phyloP scores from a whole-genome alignment of 2,113 vertebrate species.

The Microcebus jonahi region DNA sequence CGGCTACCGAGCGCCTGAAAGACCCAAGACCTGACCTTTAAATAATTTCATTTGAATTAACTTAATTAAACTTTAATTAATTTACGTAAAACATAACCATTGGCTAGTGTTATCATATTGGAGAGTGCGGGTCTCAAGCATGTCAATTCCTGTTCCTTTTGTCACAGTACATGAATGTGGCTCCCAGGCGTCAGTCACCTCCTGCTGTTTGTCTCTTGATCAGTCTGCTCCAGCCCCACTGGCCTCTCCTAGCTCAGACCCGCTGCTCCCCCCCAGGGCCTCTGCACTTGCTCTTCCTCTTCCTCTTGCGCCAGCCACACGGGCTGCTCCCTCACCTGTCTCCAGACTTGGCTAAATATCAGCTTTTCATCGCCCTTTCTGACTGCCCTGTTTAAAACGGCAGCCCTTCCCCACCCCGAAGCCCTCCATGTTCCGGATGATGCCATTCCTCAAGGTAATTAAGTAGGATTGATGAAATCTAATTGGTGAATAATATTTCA shows the following conservation, averaged over 20 bases:
- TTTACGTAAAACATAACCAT: background rate
- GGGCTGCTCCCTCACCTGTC: no score
- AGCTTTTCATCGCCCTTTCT: background rate
- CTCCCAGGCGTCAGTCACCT: no score
- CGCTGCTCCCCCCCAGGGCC: background rate
- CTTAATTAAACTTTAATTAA: background rate
- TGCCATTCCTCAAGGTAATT: background rate
- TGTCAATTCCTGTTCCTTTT: background rate
- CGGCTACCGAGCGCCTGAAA: background rate
- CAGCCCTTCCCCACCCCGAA: no score
- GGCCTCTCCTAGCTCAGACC: background rate
- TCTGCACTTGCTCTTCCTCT: background rate
- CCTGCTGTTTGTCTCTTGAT: no score
- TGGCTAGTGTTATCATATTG: background rate
- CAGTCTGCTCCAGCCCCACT: background rate
- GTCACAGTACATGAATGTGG: accelerated
- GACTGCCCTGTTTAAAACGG: no score
- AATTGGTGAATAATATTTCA: no score
- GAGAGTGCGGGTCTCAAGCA: background rate
- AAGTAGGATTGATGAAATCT: background rate
- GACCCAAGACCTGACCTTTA: background rate
- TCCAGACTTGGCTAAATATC: background rate
- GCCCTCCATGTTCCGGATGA: background rate
- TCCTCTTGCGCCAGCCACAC: accelerated
- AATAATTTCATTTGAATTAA: background rate